phyloP scores from a whole-genome alignment of 2,113 vertebrate species.

The Mirza zaza region DNA sequence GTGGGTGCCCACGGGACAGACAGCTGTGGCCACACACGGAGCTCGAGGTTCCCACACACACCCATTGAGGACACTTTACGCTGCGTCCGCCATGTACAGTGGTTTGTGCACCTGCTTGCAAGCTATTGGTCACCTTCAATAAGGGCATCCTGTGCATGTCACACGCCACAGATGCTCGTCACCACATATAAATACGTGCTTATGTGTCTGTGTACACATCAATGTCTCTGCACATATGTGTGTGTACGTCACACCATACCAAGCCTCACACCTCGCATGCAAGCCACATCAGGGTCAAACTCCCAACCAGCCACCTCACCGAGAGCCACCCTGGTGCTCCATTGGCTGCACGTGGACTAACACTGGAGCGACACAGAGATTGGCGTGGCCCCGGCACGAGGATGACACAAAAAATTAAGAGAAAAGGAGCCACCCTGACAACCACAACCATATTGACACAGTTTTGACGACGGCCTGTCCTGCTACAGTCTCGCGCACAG shows the following conservation, averaged over 20 bases:
- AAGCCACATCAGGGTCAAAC: not conserved
- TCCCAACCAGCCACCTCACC: not conserved
- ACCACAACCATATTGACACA: no score
- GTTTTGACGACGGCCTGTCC: not conserved
- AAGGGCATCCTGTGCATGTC: not conserved
- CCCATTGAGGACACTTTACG: not conserved
- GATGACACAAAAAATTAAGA: no score
- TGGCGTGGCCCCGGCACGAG: no score
- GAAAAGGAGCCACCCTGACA: not conserved
- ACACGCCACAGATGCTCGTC: not conserved
- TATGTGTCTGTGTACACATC: no score
- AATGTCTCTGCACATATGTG: no score
- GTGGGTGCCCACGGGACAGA: not conserved
- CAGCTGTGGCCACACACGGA: not conserved
- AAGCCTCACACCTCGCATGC: not conserved
- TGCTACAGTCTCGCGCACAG: not conserved
- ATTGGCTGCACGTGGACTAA: no score
- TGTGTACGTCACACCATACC: not conserved
- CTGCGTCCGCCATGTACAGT: accelerated
- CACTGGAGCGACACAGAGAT: no score
- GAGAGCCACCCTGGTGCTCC: not conserved
- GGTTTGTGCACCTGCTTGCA: not conserved
- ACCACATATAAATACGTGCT: no score
- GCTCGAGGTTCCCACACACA: no score
- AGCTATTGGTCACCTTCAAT: accelerated